Evolutionary conservation across 2,797 vertebrate genomes (phyloP).

Genomic region (Rhinatrema bivittatum): DNA sequence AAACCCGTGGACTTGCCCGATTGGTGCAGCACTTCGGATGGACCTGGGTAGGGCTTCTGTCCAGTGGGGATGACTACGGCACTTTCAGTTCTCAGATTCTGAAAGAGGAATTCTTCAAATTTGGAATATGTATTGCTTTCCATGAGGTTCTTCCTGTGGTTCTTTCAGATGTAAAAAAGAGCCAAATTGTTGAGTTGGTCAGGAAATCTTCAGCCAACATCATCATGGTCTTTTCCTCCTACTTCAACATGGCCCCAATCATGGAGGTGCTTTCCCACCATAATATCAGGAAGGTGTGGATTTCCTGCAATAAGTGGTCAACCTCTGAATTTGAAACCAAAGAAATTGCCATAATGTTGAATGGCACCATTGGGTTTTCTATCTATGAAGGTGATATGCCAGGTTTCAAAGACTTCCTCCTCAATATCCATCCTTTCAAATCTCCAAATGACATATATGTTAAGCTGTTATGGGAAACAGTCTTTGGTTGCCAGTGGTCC

Average conservation of each 20-base stretch:
- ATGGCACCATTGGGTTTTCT: background rate
- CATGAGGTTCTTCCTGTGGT: background rate
- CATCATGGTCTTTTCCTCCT: constrained; percentile 8
- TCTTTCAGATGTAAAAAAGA: background rate
- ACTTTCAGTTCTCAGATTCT: constrained; percentile 2
- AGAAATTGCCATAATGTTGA: no score
- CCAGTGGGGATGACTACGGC: constrained; percentile 19
- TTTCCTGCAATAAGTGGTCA: constrained; percentile 4
- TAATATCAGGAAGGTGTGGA: background rate
- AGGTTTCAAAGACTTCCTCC: background rate
- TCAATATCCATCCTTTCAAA: background rate
- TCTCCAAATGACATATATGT: constrained; percentile 7
- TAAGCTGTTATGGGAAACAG: constrained; percentile 5
- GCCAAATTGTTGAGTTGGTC: background rate
- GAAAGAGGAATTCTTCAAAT: background rate
- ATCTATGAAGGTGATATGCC: background rate
- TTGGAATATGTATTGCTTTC: constrained; percentile 6
- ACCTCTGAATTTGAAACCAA: background rate
- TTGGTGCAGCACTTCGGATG: constrained; percentile 6
- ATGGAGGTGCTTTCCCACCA: background rate
- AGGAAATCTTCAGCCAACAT: background rate
- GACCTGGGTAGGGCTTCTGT: constrained; percentile 15
- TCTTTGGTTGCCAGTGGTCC: background rate
- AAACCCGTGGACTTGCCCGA: background rate
- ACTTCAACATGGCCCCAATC: background rate